Evolutionary conservation across 2,113 vertebrate genomes (phyloP), one percentile per base, ranked within the genome.

Genomic region (Mellivora capensis): DNA sequence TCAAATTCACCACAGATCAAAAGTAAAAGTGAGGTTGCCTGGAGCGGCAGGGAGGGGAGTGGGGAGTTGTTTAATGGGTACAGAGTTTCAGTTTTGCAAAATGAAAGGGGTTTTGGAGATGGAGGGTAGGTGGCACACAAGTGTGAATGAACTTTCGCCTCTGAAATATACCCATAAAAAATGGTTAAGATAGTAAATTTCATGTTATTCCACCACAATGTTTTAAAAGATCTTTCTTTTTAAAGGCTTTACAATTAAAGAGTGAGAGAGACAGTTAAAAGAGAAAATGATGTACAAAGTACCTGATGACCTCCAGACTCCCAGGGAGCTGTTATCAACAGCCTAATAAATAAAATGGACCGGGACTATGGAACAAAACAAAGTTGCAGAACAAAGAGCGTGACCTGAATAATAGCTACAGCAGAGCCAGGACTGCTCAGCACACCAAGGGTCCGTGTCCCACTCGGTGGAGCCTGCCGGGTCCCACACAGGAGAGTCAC

Each of bases 211-310:
- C 39, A 71, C 6, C 6, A 62, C 17, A 89, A 74, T 15, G 13
- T 47, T 57, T 91, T 67, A 42, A 71, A 93, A 87, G 76, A 12
- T 23, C 21, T 71, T 86, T 57, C 93, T 85, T 49, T 93, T n/a
- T 39, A 92, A 88, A 94, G 37, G 7, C 29, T 57, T 94, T 81
- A 64, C 54, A 57, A 52, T 21, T 81, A 77, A 94, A 94, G 15
- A 39, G 29, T 61, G 44, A 91, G 59, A 93, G 90, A 52, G 47
- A 83, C 14, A 62, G 20, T 61, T 21, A 37, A 49, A 87, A 77
- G 42, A 84, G 10, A 54, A 90, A 85, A 25, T 44, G 49, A 23
- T 77, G 47, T 25, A 79, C 12, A 44, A 82, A 82, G 31, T 54
- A 21, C 77, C 18, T 31, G 44, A 57, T 57, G 62, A 64, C 29